These are phyloP conservation scores for Orchestia grillus DNA, from an alignment of 1,140 invertebrate genomes.

Conservation along the genomic window DNA sequence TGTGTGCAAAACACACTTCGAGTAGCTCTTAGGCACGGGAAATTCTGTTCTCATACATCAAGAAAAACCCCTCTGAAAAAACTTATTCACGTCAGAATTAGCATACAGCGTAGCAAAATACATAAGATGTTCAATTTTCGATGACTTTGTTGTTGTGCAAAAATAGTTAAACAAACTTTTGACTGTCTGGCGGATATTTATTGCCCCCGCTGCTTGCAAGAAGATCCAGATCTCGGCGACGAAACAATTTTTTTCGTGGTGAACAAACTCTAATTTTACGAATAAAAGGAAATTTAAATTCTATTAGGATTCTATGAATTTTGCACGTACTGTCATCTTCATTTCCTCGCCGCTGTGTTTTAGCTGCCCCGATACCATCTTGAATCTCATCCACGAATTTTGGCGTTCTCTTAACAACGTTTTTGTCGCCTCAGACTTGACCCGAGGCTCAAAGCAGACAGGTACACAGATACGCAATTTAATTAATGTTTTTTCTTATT, in stretches of 20 bases:
- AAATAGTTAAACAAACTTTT: too few species aligned
- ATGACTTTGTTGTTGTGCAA: too few species aligned
- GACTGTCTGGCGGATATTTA: too few species aligned
- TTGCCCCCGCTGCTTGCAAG: too few species aligned
- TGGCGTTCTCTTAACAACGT: neutral
- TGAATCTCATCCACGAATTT: neutral
- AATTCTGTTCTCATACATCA: too few species aligned
- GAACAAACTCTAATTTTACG: neutral
- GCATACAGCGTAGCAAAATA: too few species aligned
- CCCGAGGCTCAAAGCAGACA: neutral
- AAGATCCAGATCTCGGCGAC: too few species aligned
- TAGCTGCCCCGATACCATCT: neutral
- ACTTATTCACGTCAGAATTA: too few species aligned
- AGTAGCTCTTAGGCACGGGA: too few species aligned
- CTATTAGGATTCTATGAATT: neutral
- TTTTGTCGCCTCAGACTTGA: neutral
- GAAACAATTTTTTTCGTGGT: neutral
- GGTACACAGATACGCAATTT: constrained; percentile 20
- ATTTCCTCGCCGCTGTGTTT: neutral
- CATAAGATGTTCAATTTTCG: too few species aligned
- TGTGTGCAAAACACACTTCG: too few species aligned
- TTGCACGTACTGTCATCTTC: neutral
- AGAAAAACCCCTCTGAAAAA: too few species aligned
- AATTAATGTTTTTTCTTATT: constrained; percentile 42
- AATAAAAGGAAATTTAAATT: neutral